Evolutionary conservation across 92 coral and sea anemone genomes (phyloP), one percentile per base, ranked within the genome.

Genomic region (Nematostella vectensis): DNA sequence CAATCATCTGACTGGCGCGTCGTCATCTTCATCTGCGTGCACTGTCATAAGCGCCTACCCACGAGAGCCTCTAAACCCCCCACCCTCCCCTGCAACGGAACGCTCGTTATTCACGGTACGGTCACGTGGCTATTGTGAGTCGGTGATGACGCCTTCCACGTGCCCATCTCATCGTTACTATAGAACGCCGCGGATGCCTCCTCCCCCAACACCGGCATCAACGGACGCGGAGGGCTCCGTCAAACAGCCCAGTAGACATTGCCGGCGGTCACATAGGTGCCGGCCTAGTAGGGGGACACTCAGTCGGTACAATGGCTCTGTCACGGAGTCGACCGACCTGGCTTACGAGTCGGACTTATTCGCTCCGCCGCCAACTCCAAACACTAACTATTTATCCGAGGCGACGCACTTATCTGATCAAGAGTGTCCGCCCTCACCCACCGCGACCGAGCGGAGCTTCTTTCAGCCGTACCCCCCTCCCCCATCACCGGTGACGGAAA

Each of bases 401-500:
- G 91, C 87, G 49, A 77, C 94, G 33, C 96, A 78, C 47, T 79
- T 86, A 33, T 93, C 99, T 37, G 96, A 93, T 30, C 78, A 72
- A 38, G 99, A 87, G 67, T 82, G 87, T 19, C 96, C 93, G 21
- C 97, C 94, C 1, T 93, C 99, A 17, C 99, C 99, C 63, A 75
- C 79, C 37, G 68, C 71, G 30, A 93, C 94, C 15, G 99, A 93
- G 63, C 68, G 83, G 61, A 79, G 88, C 65, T 89, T 62, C 58
- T 71, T 76, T 18, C 85, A 86, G 40, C 99, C 96, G 8, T 83
- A 82, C 54, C 99, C 99, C 50, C 99, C 99, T 11, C 99, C 99
- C 22, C 99, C 99, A 21, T 93, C 99, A 26, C 99, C 99, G 8
- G 99, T 93, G 48, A 93, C 99, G 44, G 99, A 93, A 62, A 83